Evolutionary conservation across 1,140 invertebrate species (phyloP).

Genomic region (Andricus grossulariae): DNA sequence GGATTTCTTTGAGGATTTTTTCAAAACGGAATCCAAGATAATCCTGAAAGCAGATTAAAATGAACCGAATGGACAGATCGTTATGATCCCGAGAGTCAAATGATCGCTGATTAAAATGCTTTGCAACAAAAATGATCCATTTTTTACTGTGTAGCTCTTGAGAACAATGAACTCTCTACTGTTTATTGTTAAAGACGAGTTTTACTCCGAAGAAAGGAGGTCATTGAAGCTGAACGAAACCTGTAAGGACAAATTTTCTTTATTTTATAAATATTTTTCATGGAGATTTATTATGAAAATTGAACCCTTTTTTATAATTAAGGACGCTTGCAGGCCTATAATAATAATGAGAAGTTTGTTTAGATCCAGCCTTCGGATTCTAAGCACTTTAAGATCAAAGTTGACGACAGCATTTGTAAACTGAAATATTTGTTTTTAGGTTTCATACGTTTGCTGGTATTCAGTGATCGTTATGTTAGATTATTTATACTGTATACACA

Average conservation of each 20-base stretch:
- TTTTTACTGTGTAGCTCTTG: not conserved
- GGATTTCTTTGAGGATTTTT: too few relatives aligned
- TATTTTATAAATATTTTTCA: not conserved
- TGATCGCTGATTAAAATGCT: too few relatives aligned
- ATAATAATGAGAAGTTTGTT: not conserved
- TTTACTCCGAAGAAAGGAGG: too few relatives aligned
- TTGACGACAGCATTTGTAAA: not conserved
- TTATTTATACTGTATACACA: conserved; percentile 1
- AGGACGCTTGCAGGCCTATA: not conserved
- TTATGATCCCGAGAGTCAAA: too few relatives aligned
- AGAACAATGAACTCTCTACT: conserved; percentile 5
- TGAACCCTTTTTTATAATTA: not conserved
- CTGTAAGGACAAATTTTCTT: not conserved
- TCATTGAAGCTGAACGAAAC: too few relatives aligned
- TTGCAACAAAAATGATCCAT: too few relatives aligned
- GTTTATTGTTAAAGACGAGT: conserved; percentile 7
- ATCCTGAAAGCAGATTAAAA: too few relatives aligned
- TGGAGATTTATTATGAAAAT: not conserved
- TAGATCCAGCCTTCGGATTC: not conserved
- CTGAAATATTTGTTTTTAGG: not conserved
- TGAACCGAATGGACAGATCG: too few relatives aligned
- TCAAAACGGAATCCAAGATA: too few relatives aligned
- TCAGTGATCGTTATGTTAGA: not conserved
- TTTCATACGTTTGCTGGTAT: not conserved
- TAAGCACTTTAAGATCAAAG: conserved; percentile 2